Base-by-base conservation (phyloP, 2,888 invertebrate genomes). In the Synanthedon myopaeformis region DNA sequence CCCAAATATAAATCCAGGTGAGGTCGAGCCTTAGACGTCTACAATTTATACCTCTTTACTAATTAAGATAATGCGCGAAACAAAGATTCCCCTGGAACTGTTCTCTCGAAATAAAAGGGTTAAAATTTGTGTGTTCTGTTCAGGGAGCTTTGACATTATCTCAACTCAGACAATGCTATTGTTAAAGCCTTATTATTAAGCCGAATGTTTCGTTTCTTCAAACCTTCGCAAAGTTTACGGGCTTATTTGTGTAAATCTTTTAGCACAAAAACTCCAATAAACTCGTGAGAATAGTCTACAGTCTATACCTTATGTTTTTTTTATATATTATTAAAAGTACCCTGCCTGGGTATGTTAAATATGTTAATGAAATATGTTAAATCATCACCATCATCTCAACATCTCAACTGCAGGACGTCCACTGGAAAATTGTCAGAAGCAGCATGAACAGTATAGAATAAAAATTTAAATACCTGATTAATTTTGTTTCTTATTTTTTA, bases 61-160 rank as follows among this genome's bases (percentile, higher is more conserved):
- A 74, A 75, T 74, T 74, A 72, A 76, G 75, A 75, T 74, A 74
- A 74, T 72, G 62, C 61, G 52, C 53, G 12, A 59, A 66, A 69
- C 67, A 72, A 71, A 70, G 68, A 72, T 69, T 60, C 59, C 54
- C 45, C 52, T 54, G 57, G 60, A 67, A 67, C 64, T 57, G 62
- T 66, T 65, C 64, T 60, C 60, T 61, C 55, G 61, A 62, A 69
- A 68, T 66, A 66, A 70, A 70, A 66, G 68, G 65, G 61, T 63
- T 66, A 58, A 48, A 61, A 67, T 67, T 70, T 64, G 69, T 62
- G 64, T 45, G 41, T 54, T 54, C 51, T 42, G 53, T 45, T 45
- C 13, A 45, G 45, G 14, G 14, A 45, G 45, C 13, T 45, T 55
- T 64, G 45, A 45, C 45, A 14, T 14, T 45, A 61, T 64, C 66